Conservation (phyloP, 1,140 invertebrate species). For the Mizuhopecten yessoensis region DNA sequence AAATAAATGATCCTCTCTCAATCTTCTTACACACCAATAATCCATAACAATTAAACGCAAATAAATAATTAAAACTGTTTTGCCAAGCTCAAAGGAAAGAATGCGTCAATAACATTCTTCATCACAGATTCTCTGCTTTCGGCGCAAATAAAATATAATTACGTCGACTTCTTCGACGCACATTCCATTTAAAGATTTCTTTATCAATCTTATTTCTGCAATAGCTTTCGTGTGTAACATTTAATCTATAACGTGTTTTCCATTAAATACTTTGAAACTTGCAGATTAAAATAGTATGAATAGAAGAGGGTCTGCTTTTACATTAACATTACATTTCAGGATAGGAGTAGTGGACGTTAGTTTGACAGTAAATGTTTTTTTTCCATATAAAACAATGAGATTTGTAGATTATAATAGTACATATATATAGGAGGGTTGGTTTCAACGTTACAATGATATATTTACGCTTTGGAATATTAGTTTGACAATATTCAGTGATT, state of each 20-base stretch:
- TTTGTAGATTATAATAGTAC: no score
- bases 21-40: slow-evolving; percentile 51
- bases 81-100: background rate
- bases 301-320: background rate
- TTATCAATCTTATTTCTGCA: background rate
- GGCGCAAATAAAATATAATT: background rate
- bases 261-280: background rate
- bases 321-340: background rate
- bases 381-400: no score
- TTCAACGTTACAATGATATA: no score
- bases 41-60: slow-evolving; percentile 59
- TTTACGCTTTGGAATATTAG: no score
- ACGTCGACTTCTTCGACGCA: background rate
- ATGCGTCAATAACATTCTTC: no score
- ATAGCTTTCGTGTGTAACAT: background rate
- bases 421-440: no score
- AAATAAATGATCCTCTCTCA: background rate
- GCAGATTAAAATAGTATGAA: background rate
- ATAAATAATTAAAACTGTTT: slow-evolving; percentile 59
- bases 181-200: slow-evolving; percentile 2
- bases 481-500: no score
- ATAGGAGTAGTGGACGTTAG: background rate
- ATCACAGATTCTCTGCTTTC: background rate
- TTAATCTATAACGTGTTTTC: background rate
- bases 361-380: no score